Evolutionary conservation across 2,888 invertebrate genomes (phyloP).

Genomic region (Nomada ferruginata): DNA sequence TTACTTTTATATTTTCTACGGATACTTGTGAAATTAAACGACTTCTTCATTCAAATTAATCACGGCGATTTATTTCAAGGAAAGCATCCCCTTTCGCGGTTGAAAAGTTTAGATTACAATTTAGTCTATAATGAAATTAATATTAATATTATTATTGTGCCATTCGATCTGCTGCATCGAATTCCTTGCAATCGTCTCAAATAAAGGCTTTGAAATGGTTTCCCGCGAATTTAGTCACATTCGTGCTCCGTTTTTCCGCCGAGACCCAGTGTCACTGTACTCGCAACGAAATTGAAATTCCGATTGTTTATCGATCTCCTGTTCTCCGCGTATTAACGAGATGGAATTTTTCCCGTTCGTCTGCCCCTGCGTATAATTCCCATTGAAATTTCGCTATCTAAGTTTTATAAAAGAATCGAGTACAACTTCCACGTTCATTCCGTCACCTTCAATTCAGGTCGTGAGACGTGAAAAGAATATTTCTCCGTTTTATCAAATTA

Average conservation of each 20-base stretch:
- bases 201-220: constrained; percentile 28
- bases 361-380: not conserved
- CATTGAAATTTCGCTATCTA: not conserved
- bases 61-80: too few relatives aligned
- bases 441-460: too few relatives aligned
- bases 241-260: not conserved
- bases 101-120: too few relatives aligned
- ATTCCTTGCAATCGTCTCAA: not conserved
- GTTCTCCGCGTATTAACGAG: constrained; percentile 14
- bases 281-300: constrained; percentile 36
- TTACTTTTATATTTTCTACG: too few relatives aligned
- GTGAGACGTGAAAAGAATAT: too few relatives aligned
- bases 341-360: not conserved
- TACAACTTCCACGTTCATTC: too few relatives aligned
- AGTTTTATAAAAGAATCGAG: not conserved
- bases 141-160: not conserved
- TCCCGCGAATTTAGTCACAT: constrained; percentile 40
- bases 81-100: too few relatives aligned
- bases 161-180: not conserved
- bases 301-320: constrained; percentile 31
- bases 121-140: too few relatives aligned
- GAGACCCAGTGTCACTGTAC: constrained; percentile 11
- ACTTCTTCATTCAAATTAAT: too few relatives aligned
- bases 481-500: too few relatives aligned
- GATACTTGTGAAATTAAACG: too few relatives aligned